These are phyloP conservation scores for Brachionus rotundiformis DNA, from an alignment of 1,140 invertebrate genomes.

Conservation along the genomic window DNA sequence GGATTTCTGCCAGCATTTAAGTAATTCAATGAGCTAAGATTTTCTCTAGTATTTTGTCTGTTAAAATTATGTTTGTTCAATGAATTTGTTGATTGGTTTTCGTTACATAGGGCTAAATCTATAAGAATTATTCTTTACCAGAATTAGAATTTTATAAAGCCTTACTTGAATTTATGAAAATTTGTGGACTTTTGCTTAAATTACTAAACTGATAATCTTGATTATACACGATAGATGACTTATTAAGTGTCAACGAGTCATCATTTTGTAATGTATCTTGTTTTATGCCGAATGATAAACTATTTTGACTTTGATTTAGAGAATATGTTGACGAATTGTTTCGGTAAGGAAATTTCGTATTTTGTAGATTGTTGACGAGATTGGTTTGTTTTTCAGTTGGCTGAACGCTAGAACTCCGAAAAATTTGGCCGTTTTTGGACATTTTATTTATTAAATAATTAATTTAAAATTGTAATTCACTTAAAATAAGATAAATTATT, in stretches of 20 bases:
- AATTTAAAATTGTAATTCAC: too few relatives aligned
- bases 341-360: background rate
- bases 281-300: background rate
- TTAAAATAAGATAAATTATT: too few relatives aligned
- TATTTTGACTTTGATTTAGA: background rate
- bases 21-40: background rate
- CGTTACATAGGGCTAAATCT: background rate
- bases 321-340: background rate
- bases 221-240: background rate
- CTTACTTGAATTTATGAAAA: conserved; percentile 24
- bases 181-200: background rate
- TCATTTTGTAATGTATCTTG: background rate
- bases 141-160: background rate
- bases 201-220: background rate
- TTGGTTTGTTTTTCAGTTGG: background rate
- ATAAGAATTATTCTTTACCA: too few relatives aligned
- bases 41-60: background rate
- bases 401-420: conserved; percentile 21
- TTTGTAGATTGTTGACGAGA: too few relatives aligned
- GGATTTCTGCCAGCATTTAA: background rate
- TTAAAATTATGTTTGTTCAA: background rate
- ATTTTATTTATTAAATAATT: background rate
- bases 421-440: background rate
- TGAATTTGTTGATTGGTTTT: background rate
- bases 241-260: background rate